Evolutionary conservation across 2,113 vertebrate genomes (phyloP).

Genomic region (Corydoras sp.): DNA sequence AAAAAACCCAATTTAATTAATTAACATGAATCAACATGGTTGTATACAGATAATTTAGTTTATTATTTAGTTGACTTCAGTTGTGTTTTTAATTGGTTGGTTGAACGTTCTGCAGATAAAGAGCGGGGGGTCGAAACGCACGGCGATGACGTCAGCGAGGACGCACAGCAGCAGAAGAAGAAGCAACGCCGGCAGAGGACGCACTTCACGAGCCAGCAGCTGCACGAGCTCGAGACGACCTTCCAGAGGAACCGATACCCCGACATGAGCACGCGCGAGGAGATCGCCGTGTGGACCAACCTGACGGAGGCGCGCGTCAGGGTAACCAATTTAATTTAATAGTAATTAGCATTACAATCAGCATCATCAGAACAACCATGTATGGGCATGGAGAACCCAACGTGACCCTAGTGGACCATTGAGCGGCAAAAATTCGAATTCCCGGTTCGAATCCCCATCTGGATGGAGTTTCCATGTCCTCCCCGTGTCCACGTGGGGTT

Average conservation of each 20-base stretch:
- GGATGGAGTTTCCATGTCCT: too few species aligned
- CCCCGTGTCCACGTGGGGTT: too few species aligned
- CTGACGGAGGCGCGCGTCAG: slow-evolving; percentile 93
- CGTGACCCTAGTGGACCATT: too few species aligned
- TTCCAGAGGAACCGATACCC: slow-evolving; percentile 98
- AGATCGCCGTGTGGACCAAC: slow-evolving; percentile 98
- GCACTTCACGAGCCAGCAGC: slow-evolving; percentile 96
- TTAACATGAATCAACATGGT: too few species aligned
- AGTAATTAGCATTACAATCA: neutral
- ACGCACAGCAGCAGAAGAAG: slow-evolving; percentile 95
- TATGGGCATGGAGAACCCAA: too few species aligned
- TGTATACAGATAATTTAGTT: too few species aligned
- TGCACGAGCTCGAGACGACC: slow-evolving; percentile 95
- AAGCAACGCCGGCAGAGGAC: slow-evolving; percentile 91
- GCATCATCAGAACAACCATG: neutral
- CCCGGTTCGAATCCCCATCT: too few species aligned
- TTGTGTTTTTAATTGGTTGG: too few species aligned
- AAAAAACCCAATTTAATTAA: too few species aligned
- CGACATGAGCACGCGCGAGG: slow-evolving; percentile 97
- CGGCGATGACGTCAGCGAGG: slow-evolving; percentile 76
- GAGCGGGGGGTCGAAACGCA: slow-evolving; percentile 74
- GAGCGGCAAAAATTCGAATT: too few species aligned
- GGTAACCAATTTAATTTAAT: slow-evolving; percentile 61
- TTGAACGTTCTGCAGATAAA: slow-evolving; percentile 69
- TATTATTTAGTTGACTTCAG: too few species aligned